Evolutionary conservation across 2,113 vertebrate genomes (phyloP), one percentile per base, ranked within the genome.

Genomic region (Varanus salvator): DNA sequence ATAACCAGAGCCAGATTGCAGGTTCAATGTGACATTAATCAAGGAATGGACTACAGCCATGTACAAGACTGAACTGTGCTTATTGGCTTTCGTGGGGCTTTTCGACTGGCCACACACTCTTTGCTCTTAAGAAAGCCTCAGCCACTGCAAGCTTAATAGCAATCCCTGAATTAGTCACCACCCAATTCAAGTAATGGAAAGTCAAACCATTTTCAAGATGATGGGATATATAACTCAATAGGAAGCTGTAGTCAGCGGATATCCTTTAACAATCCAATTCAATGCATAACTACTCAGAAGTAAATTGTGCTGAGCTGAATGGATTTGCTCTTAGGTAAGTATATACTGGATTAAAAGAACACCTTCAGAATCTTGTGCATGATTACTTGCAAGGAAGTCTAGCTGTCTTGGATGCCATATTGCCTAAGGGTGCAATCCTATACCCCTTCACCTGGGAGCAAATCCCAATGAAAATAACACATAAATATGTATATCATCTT

Each of bases 21-120:
- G 94, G 93, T 94, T 96, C 94, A 96, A 97, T 95, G 85, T 95
- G 94, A 96, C 94, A 96, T 95, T 96, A 96, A 97, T 97, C 96
- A 96, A 95, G 93, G 93, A 94, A 90, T 93, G 94, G 93, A 96
- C 95, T 95, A 95, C 95, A 93, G 94, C 93, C 90, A 94, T 86
- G 90, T 94, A 94, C 90, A 95, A 93, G 94, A 94, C 93, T 95
- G 93, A 93, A 94, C 91, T 91, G 90, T 94, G 90, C 95, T 95
- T 97, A 95, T 95, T 96, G 94, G 93, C 92, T 95, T 96, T 95
- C 94, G 93, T 90, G 90, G 94, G 93, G 91, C 82, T 93, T 97
- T 95, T 96, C 94, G 95, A 94, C 95, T 93, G 89, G 94, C 94
- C 95, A 93, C 94, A 95, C 94, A 96, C 94, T 95, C 94, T 94